Evolutionary conservation across 2,113 vertebrate species (phyloP).

Genomic region (Recurvirostra avosetta): DNA sequence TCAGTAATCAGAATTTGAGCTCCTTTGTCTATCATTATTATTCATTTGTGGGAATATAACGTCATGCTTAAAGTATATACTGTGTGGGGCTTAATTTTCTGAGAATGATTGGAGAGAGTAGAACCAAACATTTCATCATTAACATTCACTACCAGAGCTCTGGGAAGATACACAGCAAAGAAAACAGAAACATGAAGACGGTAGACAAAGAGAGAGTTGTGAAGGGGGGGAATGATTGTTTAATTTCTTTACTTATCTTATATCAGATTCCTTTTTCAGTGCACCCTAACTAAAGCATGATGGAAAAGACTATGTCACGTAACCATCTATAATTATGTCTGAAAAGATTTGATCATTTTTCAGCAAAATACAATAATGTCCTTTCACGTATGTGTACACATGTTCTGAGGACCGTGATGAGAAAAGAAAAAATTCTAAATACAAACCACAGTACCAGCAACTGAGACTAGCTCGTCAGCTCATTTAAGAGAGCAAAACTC

Average conservation of each 20-base stretch:
- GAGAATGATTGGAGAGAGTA: background rate
- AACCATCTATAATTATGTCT: background rate
- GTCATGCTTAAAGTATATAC: background rate
- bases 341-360: background rate
- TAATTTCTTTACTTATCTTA: background rate
- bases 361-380: background rate
- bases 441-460: background rate
- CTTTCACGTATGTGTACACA: background rate
- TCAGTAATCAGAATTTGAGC: background rate
- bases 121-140: conserved; percentile 2
- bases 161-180: background rate
- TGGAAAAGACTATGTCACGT: background rate
- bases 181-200: background rate
- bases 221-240: background rate
- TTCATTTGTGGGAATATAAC: background rate
- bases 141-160: background rate
- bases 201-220: background rate
- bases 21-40: background rate
- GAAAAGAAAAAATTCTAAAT: background rate
- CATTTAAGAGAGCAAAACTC: background rate
- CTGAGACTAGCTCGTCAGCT: background rate
- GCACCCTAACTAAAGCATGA: background rate
- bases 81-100: background rate
- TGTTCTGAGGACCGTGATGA: accelerated
- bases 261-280: background rate